These are phyloP conservation scores for Mobula birostris DNA, from an alignment of 2,113 vertebrate species.

Conservation along the genomic window DNA sequence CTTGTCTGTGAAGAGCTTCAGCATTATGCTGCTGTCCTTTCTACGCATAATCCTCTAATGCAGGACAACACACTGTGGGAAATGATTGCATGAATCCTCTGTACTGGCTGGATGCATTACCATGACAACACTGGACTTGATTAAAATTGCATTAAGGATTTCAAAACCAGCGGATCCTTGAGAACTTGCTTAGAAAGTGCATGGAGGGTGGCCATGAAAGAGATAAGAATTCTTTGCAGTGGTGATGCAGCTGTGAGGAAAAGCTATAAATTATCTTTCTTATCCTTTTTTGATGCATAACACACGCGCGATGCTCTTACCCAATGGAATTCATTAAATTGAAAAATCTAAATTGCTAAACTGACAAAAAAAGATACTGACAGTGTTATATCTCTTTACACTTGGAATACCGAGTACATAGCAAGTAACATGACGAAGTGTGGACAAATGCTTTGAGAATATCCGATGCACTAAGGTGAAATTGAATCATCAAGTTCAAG, in stretches of 20 bases:
- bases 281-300: no score
- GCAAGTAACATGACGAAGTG: no score
- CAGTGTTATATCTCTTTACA: no score
- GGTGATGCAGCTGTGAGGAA: not conserved
- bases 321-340: no score
- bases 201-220: not conserved
- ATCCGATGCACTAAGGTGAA: no score
- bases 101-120: not conserved
- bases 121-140: not conserved
- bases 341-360: no score
- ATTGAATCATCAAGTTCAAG: no score
- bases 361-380: no score
- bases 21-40: not conserved
- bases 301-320: no score
- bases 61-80: not conserved
- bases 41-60: not conserved
- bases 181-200: not conserved
- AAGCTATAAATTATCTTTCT: no score
- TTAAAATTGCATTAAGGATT: not conserved
- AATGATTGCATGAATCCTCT: not conserved
- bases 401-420: no score
- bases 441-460: no score
- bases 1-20: not conserved
- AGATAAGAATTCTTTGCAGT: not conserved
- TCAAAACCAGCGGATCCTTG: not conserved